phyloP scores from a whole-genome alignment of 2,113 vertebrate genomes.

The Origma solitaria region DNA sequence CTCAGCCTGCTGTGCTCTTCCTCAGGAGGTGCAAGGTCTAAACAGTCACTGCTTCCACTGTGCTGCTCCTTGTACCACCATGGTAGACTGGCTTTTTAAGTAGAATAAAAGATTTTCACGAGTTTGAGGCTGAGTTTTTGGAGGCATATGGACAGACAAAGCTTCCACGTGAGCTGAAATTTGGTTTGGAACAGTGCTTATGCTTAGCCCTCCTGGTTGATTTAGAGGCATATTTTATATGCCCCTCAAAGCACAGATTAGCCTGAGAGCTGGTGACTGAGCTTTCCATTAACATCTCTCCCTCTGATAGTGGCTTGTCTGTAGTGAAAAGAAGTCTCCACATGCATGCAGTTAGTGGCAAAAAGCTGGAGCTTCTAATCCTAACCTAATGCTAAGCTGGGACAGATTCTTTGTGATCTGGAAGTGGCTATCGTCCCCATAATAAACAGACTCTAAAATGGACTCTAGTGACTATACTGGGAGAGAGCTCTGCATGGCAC shows the following conservation, averaged over 20 bases:
- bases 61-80: not conserved
- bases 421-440: not conserved
- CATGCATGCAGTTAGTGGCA: not conserved
- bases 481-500: not conserved
- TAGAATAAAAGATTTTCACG: not conserved
- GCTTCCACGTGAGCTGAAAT: not conserved
- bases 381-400: not conserved
- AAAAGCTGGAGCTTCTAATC: not conserved
- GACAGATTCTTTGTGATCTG: not conserved
- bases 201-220: not conserved
- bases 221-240: not conserved
- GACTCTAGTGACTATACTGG: not conserved
- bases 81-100: not conserved
- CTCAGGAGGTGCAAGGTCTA: not conserved
- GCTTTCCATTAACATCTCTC: not conserved
- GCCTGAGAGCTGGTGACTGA: not conserved
- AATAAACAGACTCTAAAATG: not conserved
- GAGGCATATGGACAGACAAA: not conserved
- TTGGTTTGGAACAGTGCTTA: not conserved
- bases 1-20: not conserved
- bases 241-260: not conserved
- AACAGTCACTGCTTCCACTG: not conserved
- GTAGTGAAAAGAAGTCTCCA: not conserved
- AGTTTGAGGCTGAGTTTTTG: not conserved
- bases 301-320: not conserved